A percentile compares a stretch with the other conserved stretches of the same genome.
phyloP scores from a whole-genome alignment of 2,888 invertebrate genomes.

The Acanthococcus lagerstroemiae region DNA sequence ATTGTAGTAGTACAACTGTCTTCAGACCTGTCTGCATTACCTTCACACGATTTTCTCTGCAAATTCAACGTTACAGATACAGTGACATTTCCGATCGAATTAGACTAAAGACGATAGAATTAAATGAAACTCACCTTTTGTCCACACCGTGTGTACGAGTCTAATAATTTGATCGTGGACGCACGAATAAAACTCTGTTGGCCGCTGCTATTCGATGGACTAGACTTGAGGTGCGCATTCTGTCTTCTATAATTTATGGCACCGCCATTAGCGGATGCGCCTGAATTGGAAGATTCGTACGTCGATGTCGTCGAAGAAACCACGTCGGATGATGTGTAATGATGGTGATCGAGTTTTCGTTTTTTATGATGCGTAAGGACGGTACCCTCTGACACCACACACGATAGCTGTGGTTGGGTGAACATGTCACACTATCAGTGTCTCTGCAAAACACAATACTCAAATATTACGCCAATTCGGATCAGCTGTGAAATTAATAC shows the following conservation, averaged over 20 bases:
- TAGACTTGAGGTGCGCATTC: slow-evolving; percentile 33
- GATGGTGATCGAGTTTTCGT: slow-evolving; percentile 44
- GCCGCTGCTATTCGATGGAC: slow-evolving; percentile 36
- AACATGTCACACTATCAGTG: slow-evolving; percentile 83
- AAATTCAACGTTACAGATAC: slow-evolving; percentile 33
- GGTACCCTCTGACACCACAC: slow-evolving; percentile 33
- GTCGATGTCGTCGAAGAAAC: slow-evolving; percentile 31
- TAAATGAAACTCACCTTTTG: slow-evolving; percentile 49
- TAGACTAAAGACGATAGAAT: background rate
- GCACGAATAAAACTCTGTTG: slow-evolving; percentile 54
- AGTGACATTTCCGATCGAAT: background rate
- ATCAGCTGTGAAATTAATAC: too few relatives aligned
- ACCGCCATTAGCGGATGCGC: slow-evolving; percentile 25
- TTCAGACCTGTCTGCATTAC: slow-evolving; percentile 51
- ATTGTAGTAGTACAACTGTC: slow-evolving; percentile 41
- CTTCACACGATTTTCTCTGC: slow-evolving; percentile 54
- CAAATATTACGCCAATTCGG: slow-evolving; percentile 20
- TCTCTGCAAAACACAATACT: slow-evolving; percentile 30
- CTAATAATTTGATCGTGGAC: slow-evolving; percentile 57
- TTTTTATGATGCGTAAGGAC: slow-evolving; percentile 43
- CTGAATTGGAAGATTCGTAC: slow-evolving; percentile 22
- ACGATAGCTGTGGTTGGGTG: slow-evolving; percentile 52
- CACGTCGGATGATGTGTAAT: slow-evolving; percentile 33
- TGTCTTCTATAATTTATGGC: slow-evolving; percentile 33
- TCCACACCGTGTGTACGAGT: slow-evolving; percentile 57